Conservation (phyloP, 2,888 invertebrate genomes). For the Lamellibrachia columna region DNA sequence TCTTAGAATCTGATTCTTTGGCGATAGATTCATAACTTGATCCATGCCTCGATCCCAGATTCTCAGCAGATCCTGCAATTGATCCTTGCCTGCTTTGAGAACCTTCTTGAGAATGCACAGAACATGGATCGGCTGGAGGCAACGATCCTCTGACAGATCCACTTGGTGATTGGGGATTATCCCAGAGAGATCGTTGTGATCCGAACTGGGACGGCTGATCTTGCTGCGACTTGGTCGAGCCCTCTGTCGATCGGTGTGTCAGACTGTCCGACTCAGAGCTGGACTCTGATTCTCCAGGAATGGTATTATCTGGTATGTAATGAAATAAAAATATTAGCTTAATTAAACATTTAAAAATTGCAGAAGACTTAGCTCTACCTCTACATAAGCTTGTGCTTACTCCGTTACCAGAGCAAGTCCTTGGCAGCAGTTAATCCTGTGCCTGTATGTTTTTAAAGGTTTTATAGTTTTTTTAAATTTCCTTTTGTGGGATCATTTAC, state of each 20-base stretch:
- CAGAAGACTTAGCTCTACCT: not conserved
- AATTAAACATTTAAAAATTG: not conserved
- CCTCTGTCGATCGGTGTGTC: not conserved
- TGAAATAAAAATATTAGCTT: not conserved
- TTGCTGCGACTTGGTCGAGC: not conserved
- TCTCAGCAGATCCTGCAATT: not conserved
- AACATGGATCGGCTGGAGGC: not conserved
- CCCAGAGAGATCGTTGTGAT: not conserved
- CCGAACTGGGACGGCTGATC: not conserved
- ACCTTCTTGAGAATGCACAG: not conserved
- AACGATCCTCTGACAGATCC: not conserved
- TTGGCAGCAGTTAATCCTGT: too few relatives aligned
- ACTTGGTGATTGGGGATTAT: slow-evolving; percentile 10
- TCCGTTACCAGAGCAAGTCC: too few relatives aligned
- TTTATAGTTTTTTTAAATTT: too few relatives aligned
- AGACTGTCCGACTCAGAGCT: not conserved
- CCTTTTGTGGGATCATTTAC: too few relatives aligned
- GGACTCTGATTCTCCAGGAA: not conserved
- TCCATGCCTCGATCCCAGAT: not conserved
- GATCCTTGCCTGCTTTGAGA: not conserved
- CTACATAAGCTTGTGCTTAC: too few relatives aligned
- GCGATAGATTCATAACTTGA: not conserved
- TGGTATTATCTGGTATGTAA: not conserved
- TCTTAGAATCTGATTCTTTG: not conserved
- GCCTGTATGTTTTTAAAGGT: too few relatives aligned